Percentiles rank a stretch among this genome's conserved stretches.
Evolutionary conservation across 2,797 vertebrate species (phyloP).

Genomic region (Zalophus californianus): DNA sequence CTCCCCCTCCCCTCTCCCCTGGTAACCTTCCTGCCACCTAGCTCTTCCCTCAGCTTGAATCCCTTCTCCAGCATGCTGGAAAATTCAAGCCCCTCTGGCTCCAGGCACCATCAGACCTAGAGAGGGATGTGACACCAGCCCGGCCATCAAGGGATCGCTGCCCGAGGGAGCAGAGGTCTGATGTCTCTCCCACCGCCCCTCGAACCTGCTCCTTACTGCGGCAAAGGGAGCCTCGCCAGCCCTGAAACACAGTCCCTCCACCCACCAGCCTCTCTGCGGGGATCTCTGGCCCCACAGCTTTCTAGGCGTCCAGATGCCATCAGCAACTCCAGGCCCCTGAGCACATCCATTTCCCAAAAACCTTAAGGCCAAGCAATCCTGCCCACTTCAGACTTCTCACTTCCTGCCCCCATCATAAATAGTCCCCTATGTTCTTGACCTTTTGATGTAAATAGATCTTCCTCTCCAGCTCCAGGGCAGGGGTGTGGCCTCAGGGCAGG

Average conservation of each 20-base stretch:
- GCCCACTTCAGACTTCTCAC: background rate
- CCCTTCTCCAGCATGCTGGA: background rate
- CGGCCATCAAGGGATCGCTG: background rate
- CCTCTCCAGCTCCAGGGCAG: background rate
- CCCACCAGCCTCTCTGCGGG: background rate
- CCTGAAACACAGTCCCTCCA: background rate
- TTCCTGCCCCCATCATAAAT: rapidly evolving
- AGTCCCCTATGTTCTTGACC: background rate
- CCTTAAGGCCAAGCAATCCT: background rate
- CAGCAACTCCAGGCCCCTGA: background rate
- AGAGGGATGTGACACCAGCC: background rate
- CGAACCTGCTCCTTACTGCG: no score
- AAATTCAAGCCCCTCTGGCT: background rate
- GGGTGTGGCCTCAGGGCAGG: background rate
- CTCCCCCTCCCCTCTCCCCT: rapidly evolving
- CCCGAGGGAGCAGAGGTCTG: background rate
- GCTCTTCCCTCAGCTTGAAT: background rate
- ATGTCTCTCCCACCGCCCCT: background rate
- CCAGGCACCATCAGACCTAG: background rate
- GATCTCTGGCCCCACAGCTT: background rate
- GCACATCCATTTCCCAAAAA: background rate
- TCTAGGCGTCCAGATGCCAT: background rate
- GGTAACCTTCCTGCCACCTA: background rate
- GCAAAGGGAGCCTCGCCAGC: background rate
- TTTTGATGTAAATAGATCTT: background rate